Conservation (phyloP, 1,140 invertebrate genomes). For the Bombus sylvicola region DNA sequence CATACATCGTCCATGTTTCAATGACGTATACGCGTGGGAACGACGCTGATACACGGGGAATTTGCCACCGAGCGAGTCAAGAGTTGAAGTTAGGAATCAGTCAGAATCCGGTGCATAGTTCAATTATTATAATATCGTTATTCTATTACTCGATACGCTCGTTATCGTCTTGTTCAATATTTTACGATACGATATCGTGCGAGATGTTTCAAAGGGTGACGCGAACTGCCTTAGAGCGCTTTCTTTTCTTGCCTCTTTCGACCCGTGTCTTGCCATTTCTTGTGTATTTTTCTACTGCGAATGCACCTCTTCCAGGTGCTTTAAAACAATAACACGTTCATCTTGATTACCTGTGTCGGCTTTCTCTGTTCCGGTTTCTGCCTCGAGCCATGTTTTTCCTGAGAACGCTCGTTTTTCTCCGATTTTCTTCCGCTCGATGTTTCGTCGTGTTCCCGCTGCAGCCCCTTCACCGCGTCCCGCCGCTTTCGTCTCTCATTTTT, state of each 20-base stretch:
- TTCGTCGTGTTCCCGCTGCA: conserved; percentile 1
- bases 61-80: background rate
- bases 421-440: conserved; percentile 1
- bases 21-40: background rate
- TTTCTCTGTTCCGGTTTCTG: background rate
- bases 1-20: background rate
- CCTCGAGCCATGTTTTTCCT: conserved; percentile 25
- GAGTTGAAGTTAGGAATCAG: background rate
- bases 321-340: conserved; percentile 37
- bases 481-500: background rate
- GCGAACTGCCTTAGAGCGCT: background rate
- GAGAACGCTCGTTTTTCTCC: conserved; percentile 22
- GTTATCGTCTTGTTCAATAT: background rate
- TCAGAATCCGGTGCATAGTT: no score
- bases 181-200: background rate
- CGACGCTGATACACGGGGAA: background rate
- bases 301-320: background rate
- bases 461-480: background rate
- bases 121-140: no score
- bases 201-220: background rate
- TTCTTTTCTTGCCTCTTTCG: no score
- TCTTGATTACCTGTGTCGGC: conserved; percentile 7
- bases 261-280: background rate
- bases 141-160: no score
- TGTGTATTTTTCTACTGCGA: conserved; percentile 18